A percentile compares a stretch with the other conserved stretches of the same genome.
Evolutionary conservation across 2,113 vertebrate species (phyloP).

Genomic region (Siphamia tubifer): DNA sequence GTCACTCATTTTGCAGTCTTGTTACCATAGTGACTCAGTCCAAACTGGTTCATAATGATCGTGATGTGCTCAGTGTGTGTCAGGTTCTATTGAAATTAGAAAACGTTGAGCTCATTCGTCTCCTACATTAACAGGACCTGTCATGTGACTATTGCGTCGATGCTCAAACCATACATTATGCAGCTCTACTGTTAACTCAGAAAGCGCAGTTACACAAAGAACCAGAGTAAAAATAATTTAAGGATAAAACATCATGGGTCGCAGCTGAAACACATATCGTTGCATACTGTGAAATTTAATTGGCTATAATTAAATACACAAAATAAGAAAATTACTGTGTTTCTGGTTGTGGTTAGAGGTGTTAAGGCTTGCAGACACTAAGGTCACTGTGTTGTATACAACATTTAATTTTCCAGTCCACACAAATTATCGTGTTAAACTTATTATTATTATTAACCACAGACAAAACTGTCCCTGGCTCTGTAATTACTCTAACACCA

Average conservation of each 20-base stretch:
- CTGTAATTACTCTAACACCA: constrained; percentile 30
- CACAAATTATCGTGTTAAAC: constrained; percentile 52
- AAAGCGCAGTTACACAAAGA: too few species aligned
- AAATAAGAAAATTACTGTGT: constrained; percentile 17
- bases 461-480: constrained; percentile 14
- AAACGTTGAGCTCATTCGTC: too few species aligned
- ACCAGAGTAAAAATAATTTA: too few species aligned
- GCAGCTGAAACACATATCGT: not conserved
- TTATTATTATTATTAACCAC: constrained; percentile 46
- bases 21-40: too few species aligned
- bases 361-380: constrained; percentile 23
- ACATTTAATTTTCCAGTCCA: constrained; percentile 32
- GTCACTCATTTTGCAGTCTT: too few species aligned
- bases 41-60: too few species aligned
- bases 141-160: too few species aligned
- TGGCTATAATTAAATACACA: constrained; percentile 2
- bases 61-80: too few species aligned
- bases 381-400: constrained; percentile 31
- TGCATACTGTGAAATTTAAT: not conserved
- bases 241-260: not conserved
- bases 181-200: too few species aligned
- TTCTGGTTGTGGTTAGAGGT: constrained; percentile 1
- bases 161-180: too few species aligned
- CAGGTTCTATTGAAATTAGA: too few species aligned
- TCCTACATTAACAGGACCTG: too few species aligned